phyloP scores from a whole-genome alignment of 1,140 invertebrate species.

The Drosophila pseudoananassae region DNA sequence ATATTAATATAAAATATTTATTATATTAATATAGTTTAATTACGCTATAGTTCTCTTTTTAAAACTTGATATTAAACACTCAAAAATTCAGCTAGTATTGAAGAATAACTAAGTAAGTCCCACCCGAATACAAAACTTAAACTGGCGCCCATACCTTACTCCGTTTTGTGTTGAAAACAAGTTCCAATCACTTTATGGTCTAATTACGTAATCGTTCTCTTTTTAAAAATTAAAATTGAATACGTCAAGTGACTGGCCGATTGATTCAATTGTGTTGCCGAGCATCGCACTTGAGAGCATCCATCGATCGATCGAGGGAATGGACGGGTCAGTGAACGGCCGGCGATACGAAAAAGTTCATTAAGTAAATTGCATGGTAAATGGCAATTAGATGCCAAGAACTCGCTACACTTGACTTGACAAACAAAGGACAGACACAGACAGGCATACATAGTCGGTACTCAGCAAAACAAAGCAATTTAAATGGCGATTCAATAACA shows the following conservation, averaged over 20 bases:
- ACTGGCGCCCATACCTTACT: too few relatives aligned
- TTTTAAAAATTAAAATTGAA: slow-evolving; percentile 24
- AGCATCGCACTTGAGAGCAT: slow-evolving; percentile 26
- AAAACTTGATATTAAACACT: too few relatives aligned
- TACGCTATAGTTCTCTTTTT: too few relatives aligned
- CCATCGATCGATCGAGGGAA: slow-evolving; percentile 5
- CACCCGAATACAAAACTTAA: too few relatives aligned
- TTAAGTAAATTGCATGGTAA: slow-evolving; percentile 68
- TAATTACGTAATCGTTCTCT: slow-evolving; percentile 32
- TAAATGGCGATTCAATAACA: slow-evolving; percentile 25
- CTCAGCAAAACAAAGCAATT: slow-evolving; percentile 60
- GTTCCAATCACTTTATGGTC: too few relatives aligned
- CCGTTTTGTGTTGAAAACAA: too few relatives aligned
- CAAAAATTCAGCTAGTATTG: too few relatives aligned
- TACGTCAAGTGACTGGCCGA: slow-evolving; percentile 49
- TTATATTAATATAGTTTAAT: too few relatives aligned
- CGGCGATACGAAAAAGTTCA: slow-evolving; percentile 47
- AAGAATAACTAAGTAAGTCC: too few relatives aligned
- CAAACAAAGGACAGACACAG: slow-evolving; percentile 28
- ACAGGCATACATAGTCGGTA: neutral
- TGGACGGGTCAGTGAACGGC: slow-evolving; percentile 69
- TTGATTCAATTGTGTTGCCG: slow-evolving; percentile 52
- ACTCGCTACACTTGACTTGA: slow-evolving; percentile 44
- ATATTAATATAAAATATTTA: too few relatives aligned
- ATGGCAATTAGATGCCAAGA: slow-evolving; percentile 64